Conservation (phyloP, 2,888 invertebrate genomes). For the Ypsolopha scabrella region DNA sequence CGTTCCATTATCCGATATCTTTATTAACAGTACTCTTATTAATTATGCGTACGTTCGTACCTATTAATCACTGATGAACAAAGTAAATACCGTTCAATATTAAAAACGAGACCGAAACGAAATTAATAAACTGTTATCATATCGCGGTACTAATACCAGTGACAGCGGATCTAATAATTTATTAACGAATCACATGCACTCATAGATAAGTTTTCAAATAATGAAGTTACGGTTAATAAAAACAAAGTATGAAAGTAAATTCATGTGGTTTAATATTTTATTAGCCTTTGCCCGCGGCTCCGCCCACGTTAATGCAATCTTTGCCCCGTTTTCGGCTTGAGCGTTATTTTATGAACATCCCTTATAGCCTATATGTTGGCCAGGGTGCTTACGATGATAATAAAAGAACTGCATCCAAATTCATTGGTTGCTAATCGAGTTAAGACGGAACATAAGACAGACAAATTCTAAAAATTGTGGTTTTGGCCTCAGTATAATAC, state of each 20-base stretch:
- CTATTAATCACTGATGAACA: constrained; percentile 46
- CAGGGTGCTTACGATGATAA: too few species aligned
- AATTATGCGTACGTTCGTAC: constrained; percentile 26
- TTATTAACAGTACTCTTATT: constrained; percentile 43
- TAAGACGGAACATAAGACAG: too few species aligned
- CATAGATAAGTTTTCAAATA: constrained; percentile 12
- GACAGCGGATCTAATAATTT: constrained; percentile 40
- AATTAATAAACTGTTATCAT: constrained; percentile 53
- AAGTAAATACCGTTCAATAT: constrained; percentile 34
- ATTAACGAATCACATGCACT: constrained; percentile 31
- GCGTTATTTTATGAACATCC: too few species aligned
- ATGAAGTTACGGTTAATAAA: constrained; percentile 9
- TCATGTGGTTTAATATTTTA: too few species aligned
- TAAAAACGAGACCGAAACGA: constrained; percentile 38
- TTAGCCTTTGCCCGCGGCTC: too few species aligned
- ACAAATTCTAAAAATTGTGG: too few species aligned
- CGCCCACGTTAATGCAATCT: too few species aligned
- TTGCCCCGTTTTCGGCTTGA: too few species aligned
- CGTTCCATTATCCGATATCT: constrained; percentile 32
- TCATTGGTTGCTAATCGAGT: too few species aligned
- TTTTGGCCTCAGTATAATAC: too few species aligned
- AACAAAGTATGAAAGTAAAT: not conserved
- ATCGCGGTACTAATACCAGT: constrained; percentile 42
- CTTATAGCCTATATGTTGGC: too few species aligned
- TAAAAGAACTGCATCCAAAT: too few species aligned